Evolutionary conservation across 2,888 invertebrate genomes (phyloP).

Genomic region (Noctua comes): DNA sequence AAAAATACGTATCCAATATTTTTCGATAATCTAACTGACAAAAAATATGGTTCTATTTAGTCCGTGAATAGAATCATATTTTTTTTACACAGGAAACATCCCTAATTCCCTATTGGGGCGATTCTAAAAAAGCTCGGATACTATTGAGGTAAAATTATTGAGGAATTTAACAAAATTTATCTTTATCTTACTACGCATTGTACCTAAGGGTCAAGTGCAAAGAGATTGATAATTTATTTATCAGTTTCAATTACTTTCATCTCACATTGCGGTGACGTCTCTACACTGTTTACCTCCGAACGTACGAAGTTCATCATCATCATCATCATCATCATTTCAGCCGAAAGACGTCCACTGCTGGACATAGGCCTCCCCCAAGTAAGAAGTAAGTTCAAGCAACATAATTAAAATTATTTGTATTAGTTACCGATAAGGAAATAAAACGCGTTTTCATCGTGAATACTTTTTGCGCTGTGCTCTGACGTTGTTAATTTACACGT

Average conservation of each 20-base stretch:
- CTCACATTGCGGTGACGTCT: background rate
- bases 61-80: no score
- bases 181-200: slow-evolving; percentile 4
- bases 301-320: no score
- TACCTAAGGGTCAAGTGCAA: slow-evolving; percentile 4
- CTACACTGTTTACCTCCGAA: slow-evolving; percentile 4
- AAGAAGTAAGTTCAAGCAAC: background rate
- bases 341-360: no score
- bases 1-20: no score
- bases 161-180: slow-evolving; percentile 4
- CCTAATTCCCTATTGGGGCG: no score
- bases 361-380: no score
- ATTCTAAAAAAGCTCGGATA: background rate
- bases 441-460: background rate
- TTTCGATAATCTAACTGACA: no score
- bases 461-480: background rate
- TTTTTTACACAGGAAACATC: no score
- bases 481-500: no score
- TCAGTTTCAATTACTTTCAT: slow-evolving; percentile 5
- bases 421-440: slow-evolving; percentile 17
- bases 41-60: no score
- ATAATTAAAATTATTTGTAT: slow-evolving; percentile 21
- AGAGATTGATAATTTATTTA: background rate
- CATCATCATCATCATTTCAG: no score
- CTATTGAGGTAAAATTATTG: background rate